Conservation (phyloP, 2,888 invertebrate species). For the Pegoplata infirma region DNA sequence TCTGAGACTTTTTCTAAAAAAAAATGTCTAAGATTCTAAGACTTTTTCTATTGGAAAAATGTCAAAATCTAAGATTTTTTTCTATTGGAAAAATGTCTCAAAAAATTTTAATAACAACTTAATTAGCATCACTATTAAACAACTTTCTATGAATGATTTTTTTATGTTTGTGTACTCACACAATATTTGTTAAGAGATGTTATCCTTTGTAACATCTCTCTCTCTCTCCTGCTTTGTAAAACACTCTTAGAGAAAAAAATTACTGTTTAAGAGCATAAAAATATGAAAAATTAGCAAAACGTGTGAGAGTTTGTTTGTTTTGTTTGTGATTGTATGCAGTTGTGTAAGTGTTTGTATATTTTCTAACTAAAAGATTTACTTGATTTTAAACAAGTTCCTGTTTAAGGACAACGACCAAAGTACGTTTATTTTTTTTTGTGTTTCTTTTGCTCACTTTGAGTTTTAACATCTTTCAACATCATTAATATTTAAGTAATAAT, state of each 20-base stretch:
- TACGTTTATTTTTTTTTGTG: constrained; percentile 1
- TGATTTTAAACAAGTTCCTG: constrained; percentile 8
- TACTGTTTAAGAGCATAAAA: neutral
- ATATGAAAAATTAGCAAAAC: neutral
- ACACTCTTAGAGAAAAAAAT: neutral
- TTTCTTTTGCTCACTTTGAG: too few species aligned
- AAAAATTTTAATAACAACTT: too few species aligned
- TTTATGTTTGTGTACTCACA: neutral
- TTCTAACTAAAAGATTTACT: neutral
- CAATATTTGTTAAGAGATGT: neutral
- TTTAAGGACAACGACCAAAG: constrained; percentile 51
- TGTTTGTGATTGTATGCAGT: too few species aligned
- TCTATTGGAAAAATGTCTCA: too few species aligned
- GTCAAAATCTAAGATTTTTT: too few species aligned
- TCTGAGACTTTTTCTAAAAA: too few species aligned
- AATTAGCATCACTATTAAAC: neutral
- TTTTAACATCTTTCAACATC: constrained; percentile 10
- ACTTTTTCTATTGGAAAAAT: too few species aligned
- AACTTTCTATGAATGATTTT: neutral
- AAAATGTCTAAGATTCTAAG: too few species aligned
- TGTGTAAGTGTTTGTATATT: neutral
- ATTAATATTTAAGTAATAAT: constrained; percentile 30
- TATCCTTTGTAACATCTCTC: neutral
- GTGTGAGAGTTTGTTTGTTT: too few species aligned
- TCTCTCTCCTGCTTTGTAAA: neutral